Conservation (phyloP, 2,113 vertebrate genomes). For the Xyliphius kryptos region DNA sequence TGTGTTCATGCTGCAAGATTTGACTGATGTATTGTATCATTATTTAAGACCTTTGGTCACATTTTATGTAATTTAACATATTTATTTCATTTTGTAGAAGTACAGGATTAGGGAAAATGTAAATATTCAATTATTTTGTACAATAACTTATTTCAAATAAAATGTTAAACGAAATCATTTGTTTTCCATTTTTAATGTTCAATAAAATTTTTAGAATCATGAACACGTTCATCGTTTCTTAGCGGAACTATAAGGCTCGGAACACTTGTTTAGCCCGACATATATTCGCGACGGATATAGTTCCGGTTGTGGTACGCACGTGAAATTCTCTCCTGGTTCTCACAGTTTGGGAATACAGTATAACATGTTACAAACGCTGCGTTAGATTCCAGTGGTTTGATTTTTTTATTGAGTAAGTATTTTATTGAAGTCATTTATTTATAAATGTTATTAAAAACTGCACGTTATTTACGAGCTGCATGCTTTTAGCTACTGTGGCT, state of each 20-base stretch:
- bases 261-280: constrained; percentile 9
- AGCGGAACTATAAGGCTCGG: constrained; percentile 12
- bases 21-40: background rate
- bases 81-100: constrained; percentile 21
- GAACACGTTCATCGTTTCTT: no score
- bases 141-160: constrained; percentile 31
- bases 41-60: constrained; percentile 22
- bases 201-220: no score
- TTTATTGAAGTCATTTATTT: no score
- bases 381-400: no score
- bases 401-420: no score
- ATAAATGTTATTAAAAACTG: no score
- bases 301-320: constrained; percentile 30
- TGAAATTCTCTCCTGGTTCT: constrained; percentile 14
- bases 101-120: constrained; percentile 1
- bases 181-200: background rate
- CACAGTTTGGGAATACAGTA: background rate
- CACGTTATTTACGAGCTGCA: no score
- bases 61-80: constrained; percentile 11
- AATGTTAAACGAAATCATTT: constrained; percentile 7
- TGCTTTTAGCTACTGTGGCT: no score
- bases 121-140: constrained; percentile 27
- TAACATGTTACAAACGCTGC: background rate
- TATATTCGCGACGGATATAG: background rate
- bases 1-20: no score